Base-by-base conservation (phyloP, 2,888 invertebrate species). In the Gnatocerus cornutus region DNA sequence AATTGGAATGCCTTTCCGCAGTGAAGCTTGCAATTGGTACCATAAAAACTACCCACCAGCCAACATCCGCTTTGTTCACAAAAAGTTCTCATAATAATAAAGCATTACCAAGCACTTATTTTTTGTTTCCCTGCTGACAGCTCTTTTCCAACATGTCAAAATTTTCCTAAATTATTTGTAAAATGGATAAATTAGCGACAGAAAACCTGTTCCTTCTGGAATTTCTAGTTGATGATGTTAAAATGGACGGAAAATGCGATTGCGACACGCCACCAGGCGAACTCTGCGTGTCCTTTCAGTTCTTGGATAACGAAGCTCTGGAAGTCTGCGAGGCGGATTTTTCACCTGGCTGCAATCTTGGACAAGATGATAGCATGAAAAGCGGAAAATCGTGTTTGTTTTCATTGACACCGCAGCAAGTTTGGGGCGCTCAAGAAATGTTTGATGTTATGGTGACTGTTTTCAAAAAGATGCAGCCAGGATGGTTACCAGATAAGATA, bases 361-460 rank as follows among this genome's bases (percentile, higher is more conserved):
- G 76, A 43, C 41, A 1, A 86, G 86, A 33, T 8, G 77, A 73
- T 3, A 82, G 85, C 0, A 88, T 90, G 65, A 89, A 89, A 78
- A 90, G 86, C 73, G 91, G 91, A 21, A 91, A 91, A 81, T 91
- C 91, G 0, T 91, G 91, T 74, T 83, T 91, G n/a, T 91, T 91
- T 78, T 90, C 90, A 0, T 81, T 91, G 2, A 88, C 89, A 21
- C 86, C 88, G 45, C 74, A 80, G 5, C 88, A 89, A 29, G 88
- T 90, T 0, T 78, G 78, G n/a, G 82, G 85, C 45, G 88, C 89
- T 0, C 82, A 88, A 77, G 82, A 82, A 63, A 86, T 86, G 48
- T 91, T 90, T 76, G 89, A 89, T 0, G 80, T 91, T 1, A 85
- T 84, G 58, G 85, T 91, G 58, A 84, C 86, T 0, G 88, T 91